A percentile compares a stretch with the other conserved stretches of the same genome.
These are phyloP conservation scores for Syrrhaptes paradoxus DNA, from an alignment of 2,113 vertebrate genomes.

Conservation along the genomic window DNA sequence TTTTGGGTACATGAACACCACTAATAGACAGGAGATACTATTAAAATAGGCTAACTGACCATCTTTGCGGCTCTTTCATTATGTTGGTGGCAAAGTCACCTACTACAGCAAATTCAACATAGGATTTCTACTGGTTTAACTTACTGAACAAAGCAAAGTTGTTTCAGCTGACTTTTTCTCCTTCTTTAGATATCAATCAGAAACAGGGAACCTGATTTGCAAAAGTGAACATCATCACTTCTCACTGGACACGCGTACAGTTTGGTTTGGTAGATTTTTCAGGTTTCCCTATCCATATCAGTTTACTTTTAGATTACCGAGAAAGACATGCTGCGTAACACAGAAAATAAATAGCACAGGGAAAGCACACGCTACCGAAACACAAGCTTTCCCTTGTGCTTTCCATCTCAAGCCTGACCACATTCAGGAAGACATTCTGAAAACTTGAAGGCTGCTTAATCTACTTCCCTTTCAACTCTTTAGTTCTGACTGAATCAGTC, in stretches of 20 bases:
- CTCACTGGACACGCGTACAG: accelerated
- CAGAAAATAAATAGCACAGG: neutral
- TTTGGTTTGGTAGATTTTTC: neutral
- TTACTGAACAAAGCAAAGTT: neutral
- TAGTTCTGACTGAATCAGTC: neutral
- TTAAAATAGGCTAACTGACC: neutral
- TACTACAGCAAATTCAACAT: neutral
- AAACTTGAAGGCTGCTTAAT: neutral
- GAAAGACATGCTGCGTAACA: neutral
- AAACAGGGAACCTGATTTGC: neutral
- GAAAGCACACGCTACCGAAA: neutral
- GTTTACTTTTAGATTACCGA: neutral
- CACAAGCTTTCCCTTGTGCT: neutral
- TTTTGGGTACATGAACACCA: neutral
- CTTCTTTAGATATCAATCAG: neutral
- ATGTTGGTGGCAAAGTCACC: neutral
- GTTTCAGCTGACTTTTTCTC: neutral
- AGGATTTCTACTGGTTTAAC: neutral
- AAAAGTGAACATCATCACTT: neutral
- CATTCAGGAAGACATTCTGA: neutral
- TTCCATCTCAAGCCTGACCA: neutral
- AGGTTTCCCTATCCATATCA: neutral
- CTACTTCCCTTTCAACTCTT: neutral
- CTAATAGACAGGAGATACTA: neutral
- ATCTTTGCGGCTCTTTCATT: neutral